Base-by-base conservation (phyloP, 2,888 invertebrate species). In the Keiferia lycopersicella region DNA sequence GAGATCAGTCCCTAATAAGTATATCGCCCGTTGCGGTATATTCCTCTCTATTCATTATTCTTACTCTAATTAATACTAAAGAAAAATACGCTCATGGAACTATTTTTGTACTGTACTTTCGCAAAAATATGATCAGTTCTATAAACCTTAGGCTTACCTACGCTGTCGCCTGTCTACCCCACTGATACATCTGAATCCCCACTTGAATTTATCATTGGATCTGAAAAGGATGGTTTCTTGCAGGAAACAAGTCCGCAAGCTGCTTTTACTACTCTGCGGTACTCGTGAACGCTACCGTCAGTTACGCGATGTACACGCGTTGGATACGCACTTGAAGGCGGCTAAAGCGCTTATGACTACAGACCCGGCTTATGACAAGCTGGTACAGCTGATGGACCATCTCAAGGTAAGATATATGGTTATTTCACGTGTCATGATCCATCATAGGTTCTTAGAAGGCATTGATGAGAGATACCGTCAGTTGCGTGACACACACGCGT, bases 401-500 rank as follows among this genome's bases (percentile, higher is more conserved):
- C 91, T 99, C 68, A 98, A 98, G 89, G 92, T 91, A 63, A 50
- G 10, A 26, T 6, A 20, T 10, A 16, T n/a, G 45, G 11, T 12
- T 51, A 20, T 51, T 16, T 20, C 12, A 6, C 20, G 22, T 51
- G 22, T 7, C 38, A 26, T n/a, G n/a, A n/a, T 62, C 11, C 14
- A 26, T 26, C 26, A 26, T 6, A 26, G 26, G 26, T 26, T 26
- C 26, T 26, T 26, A 26, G 6, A 6, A 26, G 98, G 98, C 22
- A 98, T 96, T 64, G 98, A 98, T 79, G 99, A 99, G 74, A 97
- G 97, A 63, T 99, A 99, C 91, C 94, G 99, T 0, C 97, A 98
- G 80, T 91, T 98, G 70, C 94, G 99, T 50, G 99, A 99, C 92
- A 94, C 98, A 14, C 98, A 99, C 87, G 96, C 98, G 0, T 92